Evolutionary conservation across 2,113 vertebrate species (phyloP).

Genomic region (Laticauda laticaudata): DNA sequence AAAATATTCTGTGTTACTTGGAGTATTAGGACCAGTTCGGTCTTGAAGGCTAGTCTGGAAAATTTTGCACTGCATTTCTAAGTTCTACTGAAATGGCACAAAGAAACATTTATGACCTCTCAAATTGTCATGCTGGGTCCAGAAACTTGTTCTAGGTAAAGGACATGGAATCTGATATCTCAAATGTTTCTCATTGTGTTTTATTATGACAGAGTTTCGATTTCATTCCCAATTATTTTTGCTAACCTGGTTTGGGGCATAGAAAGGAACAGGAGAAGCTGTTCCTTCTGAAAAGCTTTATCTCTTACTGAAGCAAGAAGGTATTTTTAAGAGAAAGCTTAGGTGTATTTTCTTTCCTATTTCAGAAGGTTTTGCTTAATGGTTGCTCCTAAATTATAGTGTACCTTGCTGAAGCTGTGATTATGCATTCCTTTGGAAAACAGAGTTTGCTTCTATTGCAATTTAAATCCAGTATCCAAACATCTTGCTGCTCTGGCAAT

Average conservation of each 20-base stretch:
- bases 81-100: neutral
- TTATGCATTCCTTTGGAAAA: slow-evolving; percentile 22
- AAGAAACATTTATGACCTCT: neutral
- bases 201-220: slow-evolving; percentile 1
- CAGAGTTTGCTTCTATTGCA: slow-evolving; percentile 15
- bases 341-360: slow-evolving; percentile 22
- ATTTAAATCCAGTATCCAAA: slow-evolving; percentile 51
- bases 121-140: neutral
- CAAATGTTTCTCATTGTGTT: neutral
- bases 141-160: slow-evolving; percentile 29
- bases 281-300: slow-evolving; percentile 55
- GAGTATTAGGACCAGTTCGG: neutral
- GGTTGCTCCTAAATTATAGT: slow-evolving; percentile 35
- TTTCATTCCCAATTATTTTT: slow-evolving; percentile 47
- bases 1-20: neutral
- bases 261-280: slow-evolving; percentile 34
- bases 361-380: slow-evolving; percentile 20
- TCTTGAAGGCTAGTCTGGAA: neutral
- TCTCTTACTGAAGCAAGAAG: slow-evolving; percentile 52
- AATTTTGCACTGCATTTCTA: neutral
- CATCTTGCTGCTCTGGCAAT: neutral
- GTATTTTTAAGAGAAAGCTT: slow-evolving; percentile 41
- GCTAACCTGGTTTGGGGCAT: neutral
- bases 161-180: slow-evolving; percentile 19
- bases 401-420: slow-evolving; percentile 32